These are phyloP conservation scores for Ptilorrhoa leucosticta DNA, from an alignment of 2,113 vertebrate genomes.

Conservation along the genomic window DNA sequence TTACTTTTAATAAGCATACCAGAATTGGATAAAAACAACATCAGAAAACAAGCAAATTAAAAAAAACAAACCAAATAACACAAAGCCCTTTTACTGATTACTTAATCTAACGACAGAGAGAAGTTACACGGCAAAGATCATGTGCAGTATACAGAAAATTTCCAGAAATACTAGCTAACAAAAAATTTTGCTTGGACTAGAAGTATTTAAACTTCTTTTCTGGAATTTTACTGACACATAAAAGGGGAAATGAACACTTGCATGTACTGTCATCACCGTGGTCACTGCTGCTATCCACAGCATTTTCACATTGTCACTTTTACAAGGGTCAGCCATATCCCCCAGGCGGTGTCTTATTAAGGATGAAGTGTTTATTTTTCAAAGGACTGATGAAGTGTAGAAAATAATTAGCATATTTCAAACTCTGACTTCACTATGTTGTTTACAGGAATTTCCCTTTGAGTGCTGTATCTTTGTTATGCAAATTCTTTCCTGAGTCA, in stretches of 20 bases:
- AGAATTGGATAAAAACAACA: neutral
- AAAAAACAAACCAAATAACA: neutral
- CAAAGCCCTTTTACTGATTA: neutral
- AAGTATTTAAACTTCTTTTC: neutral
- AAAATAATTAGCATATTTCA: neutral
- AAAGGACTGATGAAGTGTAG: neutral
- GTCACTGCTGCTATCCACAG: neutral
- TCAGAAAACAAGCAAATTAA: neutral
- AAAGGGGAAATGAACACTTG: neutral
- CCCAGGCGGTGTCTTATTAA: neutral
- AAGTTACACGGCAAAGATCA: neutral
- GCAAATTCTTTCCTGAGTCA: neutral
- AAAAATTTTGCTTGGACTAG: neutral
- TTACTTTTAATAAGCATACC: neutral
- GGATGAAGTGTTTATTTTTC: neutral
- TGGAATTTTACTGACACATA: neutral
- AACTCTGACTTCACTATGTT: neutral
- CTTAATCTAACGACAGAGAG: neutral
- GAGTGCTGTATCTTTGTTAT: neutral
- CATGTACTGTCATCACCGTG: neutral
- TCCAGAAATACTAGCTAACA: neutral
- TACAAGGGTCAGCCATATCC: neutral
- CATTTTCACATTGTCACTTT: neutral
- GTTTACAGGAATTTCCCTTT: neutral
- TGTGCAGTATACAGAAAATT: neutral